Conservation (phyloP, 2,113 vertebrate genomes). For the Upupa epops region DNA sequence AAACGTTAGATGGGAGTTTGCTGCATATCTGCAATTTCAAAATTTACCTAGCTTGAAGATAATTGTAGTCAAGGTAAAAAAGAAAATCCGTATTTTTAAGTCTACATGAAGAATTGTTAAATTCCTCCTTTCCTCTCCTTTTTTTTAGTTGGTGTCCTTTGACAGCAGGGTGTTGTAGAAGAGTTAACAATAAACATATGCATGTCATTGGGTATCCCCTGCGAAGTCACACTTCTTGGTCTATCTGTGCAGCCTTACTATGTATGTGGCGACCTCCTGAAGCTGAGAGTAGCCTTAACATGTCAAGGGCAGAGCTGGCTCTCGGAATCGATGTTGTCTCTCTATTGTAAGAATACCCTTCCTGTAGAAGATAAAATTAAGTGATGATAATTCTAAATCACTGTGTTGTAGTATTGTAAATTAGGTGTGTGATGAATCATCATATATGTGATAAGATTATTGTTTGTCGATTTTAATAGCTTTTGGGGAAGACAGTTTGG, state of each 20-base stretch:
- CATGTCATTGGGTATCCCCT: not conserved
- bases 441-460: not conserved
- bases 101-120: not conserved
- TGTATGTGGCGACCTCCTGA: not conserved
- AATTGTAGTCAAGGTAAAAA: not conserved
- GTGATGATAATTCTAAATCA: not conserved
- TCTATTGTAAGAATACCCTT: not conserved
- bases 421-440: not conserved
- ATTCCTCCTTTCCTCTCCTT: accelerated
- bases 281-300: not conserved
- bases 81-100: not conserved
- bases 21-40: not conserved
- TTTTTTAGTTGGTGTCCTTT: not conserved
- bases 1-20: not conserved
- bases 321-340: not conserved
- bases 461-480: not conserved
- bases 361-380: not conserved
- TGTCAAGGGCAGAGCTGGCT: not conserved
- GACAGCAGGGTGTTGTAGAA: not conserved
- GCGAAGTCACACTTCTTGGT: not conserved
- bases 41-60: not conserved
- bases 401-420: not conserved
- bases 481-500: not conserved
- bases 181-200: not conserved
- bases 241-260: not conserved